These are phyloP conservation scores for Chloroceryle amazona DNA, from an alignment of 2,797 vertebrate genomes.

Conservation along the genomic window DNA sequence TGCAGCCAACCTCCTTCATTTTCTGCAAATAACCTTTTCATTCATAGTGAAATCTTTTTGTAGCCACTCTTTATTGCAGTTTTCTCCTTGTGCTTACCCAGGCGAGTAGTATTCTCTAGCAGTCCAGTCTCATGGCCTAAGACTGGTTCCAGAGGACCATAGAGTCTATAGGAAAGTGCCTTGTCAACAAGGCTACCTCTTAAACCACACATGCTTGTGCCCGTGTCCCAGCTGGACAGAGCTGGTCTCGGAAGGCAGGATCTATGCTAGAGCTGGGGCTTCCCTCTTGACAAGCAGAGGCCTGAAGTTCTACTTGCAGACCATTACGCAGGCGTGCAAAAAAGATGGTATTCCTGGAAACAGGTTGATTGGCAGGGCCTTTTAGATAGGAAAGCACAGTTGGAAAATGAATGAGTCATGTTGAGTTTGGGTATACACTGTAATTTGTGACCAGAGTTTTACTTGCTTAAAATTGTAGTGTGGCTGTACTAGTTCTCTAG, in stretches of 20 bases:
- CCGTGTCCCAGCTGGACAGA: not conserved
- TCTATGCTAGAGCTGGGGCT: not conserved
- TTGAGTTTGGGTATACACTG: not conserved
- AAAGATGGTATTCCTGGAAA: not conserved
- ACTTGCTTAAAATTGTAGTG: not conserved
- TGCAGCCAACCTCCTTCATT: not conserved
- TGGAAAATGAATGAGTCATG: not conserved
- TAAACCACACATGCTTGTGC: rapidly evolving
- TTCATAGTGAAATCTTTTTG: not conserved
- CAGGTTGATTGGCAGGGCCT: not conserved
- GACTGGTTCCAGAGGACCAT: not conserved
- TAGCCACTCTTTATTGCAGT: not conserved
- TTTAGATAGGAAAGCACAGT: not conserved
- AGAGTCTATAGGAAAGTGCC: not conserved
- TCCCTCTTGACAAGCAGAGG: not conserved
- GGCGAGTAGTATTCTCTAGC: not conserved
- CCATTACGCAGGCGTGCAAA: not conserved
- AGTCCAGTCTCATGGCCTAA: not conserved
- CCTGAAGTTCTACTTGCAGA: not conserved
- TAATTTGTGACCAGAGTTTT: not conserved
- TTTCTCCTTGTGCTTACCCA: not conserved
- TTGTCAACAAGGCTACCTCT: not conserved
- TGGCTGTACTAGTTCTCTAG: not conserved
- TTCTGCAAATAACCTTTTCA: not conserved
- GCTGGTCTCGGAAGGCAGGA: not conserved